A percentile compares a stretch with the other conserved stretches of the same genome.
Conservation (phyloP, 2,113 vertebrate genomes). For the Barnardius zonarius region DNA sequence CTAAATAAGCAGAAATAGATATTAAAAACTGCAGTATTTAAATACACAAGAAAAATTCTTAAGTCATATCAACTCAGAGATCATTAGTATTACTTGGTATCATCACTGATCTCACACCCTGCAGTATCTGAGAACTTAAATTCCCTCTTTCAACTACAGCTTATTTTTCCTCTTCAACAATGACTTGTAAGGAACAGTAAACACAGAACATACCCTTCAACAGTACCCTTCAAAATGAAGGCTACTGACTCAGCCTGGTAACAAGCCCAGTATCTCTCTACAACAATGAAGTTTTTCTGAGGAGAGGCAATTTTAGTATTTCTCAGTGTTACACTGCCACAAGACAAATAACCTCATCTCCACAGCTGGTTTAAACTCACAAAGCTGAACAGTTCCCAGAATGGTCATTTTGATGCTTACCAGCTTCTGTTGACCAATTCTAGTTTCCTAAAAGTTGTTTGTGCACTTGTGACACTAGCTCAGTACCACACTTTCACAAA, state of each 20-base stretch:
- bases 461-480: neutral
- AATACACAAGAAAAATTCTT: neutral
- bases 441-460: neutral
- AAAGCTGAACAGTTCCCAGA: neutral
- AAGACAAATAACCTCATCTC: neutral
- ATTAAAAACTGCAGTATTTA: neutral
- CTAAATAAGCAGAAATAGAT: neutral
- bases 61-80: neutral
- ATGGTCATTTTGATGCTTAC: neutral
- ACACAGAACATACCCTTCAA: neutral
- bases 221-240: neutral
- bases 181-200: neutral
- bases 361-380: neutral
- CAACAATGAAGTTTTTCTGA: neutral
- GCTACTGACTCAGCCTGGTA: slow-evolving; percentile 6
- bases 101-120: neutral
- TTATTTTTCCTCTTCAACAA: neutral
- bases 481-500: neutral
- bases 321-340: neutral
- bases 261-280: neutral
- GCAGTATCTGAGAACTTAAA: neutral
- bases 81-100: neutral
- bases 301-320: neutral
- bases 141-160: neutral
- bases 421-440: neutral